These are phyloP conservation scores for Calliphora vicina DNA, from an alignment of 1,140 invertebrate genomes.

Conservation along the genomic window DNA sequence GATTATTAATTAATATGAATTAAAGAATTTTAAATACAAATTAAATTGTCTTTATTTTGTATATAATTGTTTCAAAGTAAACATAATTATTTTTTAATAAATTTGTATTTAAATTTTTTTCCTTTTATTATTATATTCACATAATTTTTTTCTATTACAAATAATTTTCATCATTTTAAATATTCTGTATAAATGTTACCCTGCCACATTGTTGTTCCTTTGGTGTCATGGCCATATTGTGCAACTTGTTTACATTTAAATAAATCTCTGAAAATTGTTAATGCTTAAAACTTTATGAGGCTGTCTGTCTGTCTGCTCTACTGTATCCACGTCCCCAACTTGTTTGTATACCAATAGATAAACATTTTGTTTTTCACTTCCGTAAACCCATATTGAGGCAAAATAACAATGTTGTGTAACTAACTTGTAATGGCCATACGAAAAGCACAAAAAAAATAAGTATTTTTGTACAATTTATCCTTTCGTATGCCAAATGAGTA, in stretches of 20 bases:
- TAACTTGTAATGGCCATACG: background rate
- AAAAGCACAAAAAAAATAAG: background rate
- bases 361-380: background rate
- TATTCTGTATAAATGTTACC: too few species aligned
- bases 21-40: too few species aligned
- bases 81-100: too few species aligned
- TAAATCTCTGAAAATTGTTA: background rate
- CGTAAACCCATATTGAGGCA: background rate
- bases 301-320: too few species aligned
- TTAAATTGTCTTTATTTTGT: too few species aligned
- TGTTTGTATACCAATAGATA: background rate
- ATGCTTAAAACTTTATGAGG: background rate
- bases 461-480: conserved; percentile 16
- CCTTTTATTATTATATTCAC: too few species aligned
- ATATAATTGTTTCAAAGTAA: too few species aligned
- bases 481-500: background rate
- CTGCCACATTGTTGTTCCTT: background rate
- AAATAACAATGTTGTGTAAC: background rate
- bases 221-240: too few species aligned
- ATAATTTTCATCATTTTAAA: too few species aligned
- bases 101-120: too few species aligned
- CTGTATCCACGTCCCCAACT: background rate
- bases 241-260: background rate
- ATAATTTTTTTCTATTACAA: too few species aligned
- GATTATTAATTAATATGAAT: too few species aligned